Evolutionary conservation across 2,888 invertebrate species (phyloP), one percentile per base, ranked within the genome.

Genomic region (Mechanitis mazaeus): DNA sequence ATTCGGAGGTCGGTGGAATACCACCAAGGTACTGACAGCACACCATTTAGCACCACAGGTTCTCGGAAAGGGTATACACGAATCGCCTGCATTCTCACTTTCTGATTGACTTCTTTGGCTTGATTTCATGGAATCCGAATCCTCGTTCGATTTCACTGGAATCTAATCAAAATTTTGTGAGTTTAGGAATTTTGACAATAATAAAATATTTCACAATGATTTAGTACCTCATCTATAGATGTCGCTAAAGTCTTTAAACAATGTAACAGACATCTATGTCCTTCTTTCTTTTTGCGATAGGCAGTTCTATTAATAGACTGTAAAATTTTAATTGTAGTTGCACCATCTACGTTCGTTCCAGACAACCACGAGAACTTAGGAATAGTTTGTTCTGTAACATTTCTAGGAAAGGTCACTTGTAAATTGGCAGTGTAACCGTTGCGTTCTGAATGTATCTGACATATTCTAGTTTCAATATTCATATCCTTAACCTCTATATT

Each of bases 11-110:
- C 96, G 92, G 57, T 95, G 94, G 84, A 98, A 98, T 69, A 95
- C 95, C 0, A 97, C 97, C 62, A 98, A 84, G 60, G 94, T 92
- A 74, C 96, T 96, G 33, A 95, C 95, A 35, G 95, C 95, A 83
- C 96, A 97, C 91, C 98, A 98, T 73, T 95, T 94, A 0, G 97
- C 98, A 1, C 98, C 98, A 9, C 97, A 97, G 0, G 98, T 98
- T 59, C 97, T 91, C 0, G 98, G 98, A 83, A 97, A 98, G 0
- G 98, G 98, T 70, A 98, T 95, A 77, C 95, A 96, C 6, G 95
- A 94, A 75, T 96, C 96, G 45, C 92, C 90, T 0, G 90, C 90
- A 67, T 88, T 88, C 66, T 89, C 90, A 66, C 89, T 84, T 64
- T 90, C 90, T 0, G 90, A 90, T 65, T 88, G 87, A 71, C 89